phyloP scores from a whole-genome alignment of 2,888 invertebrate genomes.

The Agrochola litura region DNA sequence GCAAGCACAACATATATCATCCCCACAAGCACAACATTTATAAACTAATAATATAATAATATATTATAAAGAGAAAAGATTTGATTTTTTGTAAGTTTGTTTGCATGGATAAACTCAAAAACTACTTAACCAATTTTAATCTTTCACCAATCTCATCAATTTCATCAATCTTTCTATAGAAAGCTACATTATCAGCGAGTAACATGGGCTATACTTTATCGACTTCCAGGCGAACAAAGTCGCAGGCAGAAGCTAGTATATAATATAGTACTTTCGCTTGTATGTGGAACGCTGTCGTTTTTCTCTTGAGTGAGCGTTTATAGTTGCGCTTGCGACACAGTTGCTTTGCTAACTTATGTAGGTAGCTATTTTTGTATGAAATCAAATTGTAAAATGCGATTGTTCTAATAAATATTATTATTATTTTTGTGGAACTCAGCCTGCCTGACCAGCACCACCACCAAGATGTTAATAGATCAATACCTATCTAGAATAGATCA shows the following conservation, averaged over 20 bases:
- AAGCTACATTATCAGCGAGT: too few relatives aligned
- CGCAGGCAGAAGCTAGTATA: too few relatives aligned
- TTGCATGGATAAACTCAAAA: too few relatives aligned
- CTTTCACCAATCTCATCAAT: too few relatives aligned
- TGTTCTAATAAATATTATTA: neutral
- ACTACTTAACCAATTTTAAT: too few relatives aligned
- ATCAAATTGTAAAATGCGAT: neutral
- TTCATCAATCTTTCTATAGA: too few relatives aligned
- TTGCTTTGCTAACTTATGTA: neutral
- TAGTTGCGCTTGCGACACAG: neutral
- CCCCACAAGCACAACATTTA: too few relatives aligned
- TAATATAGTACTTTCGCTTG: neutral
- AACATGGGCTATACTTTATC: too few relatives aligned
- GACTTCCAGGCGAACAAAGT: too few relatives aligned
- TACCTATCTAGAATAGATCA: neutral
- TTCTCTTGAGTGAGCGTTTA: neutral
- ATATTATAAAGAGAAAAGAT: too few relatives aligned
- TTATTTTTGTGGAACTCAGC: neutral
- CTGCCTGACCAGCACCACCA: neutral
- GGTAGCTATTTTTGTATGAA: neutral
- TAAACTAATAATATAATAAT: too few relatives aligned
- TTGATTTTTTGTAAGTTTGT: too few relatives aligned
- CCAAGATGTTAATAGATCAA: neutral
- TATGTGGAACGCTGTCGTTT: neutral
- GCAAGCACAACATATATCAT: neutral